Evolutionary conservation across 2,113 vertebrate genomes (phyloP).

Genomic region (Sorex araneus): DNA sequence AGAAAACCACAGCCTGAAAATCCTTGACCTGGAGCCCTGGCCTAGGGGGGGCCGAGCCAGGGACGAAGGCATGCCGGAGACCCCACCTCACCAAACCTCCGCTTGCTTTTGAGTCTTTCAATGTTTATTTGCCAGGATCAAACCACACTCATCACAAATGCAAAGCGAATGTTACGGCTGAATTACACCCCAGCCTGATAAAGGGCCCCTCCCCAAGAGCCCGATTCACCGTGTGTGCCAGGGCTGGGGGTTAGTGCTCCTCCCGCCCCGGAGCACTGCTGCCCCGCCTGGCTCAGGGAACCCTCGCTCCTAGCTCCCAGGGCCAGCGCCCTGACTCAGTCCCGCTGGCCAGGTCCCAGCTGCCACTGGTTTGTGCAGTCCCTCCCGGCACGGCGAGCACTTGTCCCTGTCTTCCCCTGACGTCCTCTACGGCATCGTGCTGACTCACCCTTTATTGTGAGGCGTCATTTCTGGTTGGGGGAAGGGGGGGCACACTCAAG

Average conservation of each 20-base stretch:
- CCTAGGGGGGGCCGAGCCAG: background rate
- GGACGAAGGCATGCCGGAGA: constrained; percentile 42
- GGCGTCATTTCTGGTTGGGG: background rate
- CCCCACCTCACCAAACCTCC: background rate
- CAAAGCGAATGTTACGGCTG: no score
- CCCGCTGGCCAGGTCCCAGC: background rate
- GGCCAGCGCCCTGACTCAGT: background rate
- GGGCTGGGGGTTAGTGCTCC: background rate
- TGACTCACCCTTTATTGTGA: background rate
- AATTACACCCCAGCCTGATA: no score
- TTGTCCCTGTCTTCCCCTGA: background rate
- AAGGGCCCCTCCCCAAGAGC: no score
- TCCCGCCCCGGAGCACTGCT: background rate
- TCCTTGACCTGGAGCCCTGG: background rate
- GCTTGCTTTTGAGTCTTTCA: no score
- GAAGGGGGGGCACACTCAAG: no score
- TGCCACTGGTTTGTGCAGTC: background rate
- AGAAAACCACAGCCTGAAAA: background rate
- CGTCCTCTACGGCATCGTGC: background rate
- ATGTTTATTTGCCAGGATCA: no score
- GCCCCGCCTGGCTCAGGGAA: background rate
- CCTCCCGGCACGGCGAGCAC: background rate
- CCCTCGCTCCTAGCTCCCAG: background rate
- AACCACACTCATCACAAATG: no score
- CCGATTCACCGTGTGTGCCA: no score